These are phyloP conservation scores for Nettapus auritus DNA, from an alignment of 2,113 vertebrate species.

Conservation along the genomic window DNA sequence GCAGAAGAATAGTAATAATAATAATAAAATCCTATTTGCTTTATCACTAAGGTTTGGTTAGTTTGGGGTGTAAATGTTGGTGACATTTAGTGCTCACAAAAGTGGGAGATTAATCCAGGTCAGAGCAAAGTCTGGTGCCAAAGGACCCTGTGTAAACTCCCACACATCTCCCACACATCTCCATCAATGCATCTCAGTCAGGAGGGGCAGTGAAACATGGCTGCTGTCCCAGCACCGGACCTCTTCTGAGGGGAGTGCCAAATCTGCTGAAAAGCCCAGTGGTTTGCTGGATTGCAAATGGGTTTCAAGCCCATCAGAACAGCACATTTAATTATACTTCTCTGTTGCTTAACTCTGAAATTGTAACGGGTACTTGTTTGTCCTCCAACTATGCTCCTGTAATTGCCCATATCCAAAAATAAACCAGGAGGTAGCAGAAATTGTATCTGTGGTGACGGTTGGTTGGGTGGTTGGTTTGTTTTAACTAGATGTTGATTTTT, in stretches of 20 bases:
- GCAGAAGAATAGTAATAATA: neutral
- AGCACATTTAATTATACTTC: neutral
- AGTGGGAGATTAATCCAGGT: neutral
- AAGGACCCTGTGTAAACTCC: slow-evolving; percentile 20
- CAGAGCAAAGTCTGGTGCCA: neutral
- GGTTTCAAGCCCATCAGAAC: slow-evolving; percentile 34
- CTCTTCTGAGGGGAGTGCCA: neutral
- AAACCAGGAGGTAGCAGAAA: neutral
- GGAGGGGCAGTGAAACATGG: neutral
- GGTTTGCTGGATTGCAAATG: neutral
- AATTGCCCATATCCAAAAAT: neutral
- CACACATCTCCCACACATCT: neutral
- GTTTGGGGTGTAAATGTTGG: slow-evolving; percentile 43
- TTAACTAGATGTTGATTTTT: neutral
- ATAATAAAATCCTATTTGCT: slow-evolving; percentile 55
- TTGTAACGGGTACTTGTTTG: neutral
- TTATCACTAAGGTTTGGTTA: slow-evolving; percentile 48
- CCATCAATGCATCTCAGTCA: slow-evolving; percentile 20
- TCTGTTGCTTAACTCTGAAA: neutral
- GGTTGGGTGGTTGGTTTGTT: neutral
- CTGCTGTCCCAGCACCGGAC: slow-evolving; percentile 42
- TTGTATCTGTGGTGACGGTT: neutral
- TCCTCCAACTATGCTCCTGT: neutral
- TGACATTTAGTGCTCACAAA: slow-evolving; percentile 43
- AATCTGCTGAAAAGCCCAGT: neutral